A percentile compares a stretch with the other conserved stretches of the same genome.
Conservation (phyloP, 2,888 invertebrate species). For the Sialis fuliginosa region DNA sequence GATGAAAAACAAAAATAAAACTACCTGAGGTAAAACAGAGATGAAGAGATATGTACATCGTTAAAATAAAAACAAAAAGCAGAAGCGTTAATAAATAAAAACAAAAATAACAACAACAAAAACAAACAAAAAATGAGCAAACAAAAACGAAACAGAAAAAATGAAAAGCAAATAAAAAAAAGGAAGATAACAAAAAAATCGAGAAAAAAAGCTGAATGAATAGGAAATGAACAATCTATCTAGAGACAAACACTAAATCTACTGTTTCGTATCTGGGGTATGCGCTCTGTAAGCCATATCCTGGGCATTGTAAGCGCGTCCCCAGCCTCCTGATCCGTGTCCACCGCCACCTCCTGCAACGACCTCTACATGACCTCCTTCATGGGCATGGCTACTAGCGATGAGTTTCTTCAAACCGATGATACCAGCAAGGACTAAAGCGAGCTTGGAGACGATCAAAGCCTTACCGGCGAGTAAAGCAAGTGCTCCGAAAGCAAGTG, state of each 20-base stretch:
- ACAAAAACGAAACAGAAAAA: slow-evolving; percentile 3
- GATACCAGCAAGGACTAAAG: slow-evolving; percentile 64
- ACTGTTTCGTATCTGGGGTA: slow-evolving; percentile 17
- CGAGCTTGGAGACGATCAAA: slow-evolving; percentile 66
- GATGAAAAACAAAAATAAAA: too few species aligned
- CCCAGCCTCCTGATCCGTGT: slow-evolving; percentile 56
- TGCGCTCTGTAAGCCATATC: slow-evolving; percentile 39
- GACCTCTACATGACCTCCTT: slow-evolving; percentile 45
- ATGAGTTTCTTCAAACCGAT: slow-evolving; percentile 72
- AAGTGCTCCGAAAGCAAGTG: slow-evolving; percentile 64
- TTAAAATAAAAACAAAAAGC: too few species aligned
- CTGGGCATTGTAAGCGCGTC: slow-evolving; percentile 36
- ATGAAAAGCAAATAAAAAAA: slow-evolving; percentile 3
- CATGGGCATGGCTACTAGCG: slow-evolving; percentile 43
- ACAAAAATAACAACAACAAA: too few species aligned
- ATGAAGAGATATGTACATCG: too few species aligned
- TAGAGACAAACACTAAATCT: too few species aligned
- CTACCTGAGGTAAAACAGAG: too few species aligned
- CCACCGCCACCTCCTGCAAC: slow-evolving; percentile 45
- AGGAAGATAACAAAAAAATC: slow-evolving; percentile 8
- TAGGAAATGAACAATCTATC: too few species aligned
- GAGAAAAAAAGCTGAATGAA: neutral
- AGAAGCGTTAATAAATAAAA: slow-evolving; percentile 11
- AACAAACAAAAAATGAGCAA: slow-evolving; percentile 11
- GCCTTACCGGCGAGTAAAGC: slow-evolving; percentile 74